Evolutionary conservation across 2,888 invertebrate species (phyloP).

Genomic region (Tinea pellionella): DNA sequence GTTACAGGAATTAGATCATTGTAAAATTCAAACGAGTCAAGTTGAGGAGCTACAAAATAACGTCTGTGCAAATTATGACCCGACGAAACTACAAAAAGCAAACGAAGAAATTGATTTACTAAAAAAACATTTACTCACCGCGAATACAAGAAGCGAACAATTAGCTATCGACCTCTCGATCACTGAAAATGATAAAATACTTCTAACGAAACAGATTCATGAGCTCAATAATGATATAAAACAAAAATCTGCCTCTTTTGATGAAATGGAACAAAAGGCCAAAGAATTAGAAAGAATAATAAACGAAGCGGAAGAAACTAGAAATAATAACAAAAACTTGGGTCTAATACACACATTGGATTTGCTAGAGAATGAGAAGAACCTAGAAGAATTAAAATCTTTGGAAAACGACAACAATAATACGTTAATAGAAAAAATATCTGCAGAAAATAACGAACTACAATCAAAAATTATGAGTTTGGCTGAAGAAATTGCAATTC

Average conservation of each 20-base stretch:
- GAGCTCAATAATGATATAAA: conserved; percentile 46
- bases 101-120: conserved; percentile 51
- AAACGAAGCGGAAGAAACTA: conserved; percentile 21
- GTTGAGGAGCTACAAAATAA: conserved; percentile 59
- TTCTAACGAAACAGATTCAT: conserved; percentile 51
- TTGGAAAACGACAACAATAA: conserved; percentile 17
- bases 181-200: conserved; percentile 61
- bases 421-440: conserved; percentile 22
- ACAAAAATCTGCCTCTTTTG: conserved; percentile 28
- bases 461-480: conserved; percentile 18
- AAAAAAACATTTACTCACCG: conserved; percentile 38
- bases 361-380: conserved; percentile 22
- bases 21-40: conserved; percentile 55
- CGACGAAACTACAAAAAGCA: conserved; percentile 23
- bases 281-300: conserved; percentile 25
- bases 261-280: conserved; percentile 38
- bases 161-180: conserved; percentile 63
- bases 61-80: conserved; percentile 17
- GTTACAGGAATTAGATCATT: conserved; percentile 47
- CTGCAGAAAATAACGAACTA: conserved; percentile 25
- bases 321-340: conserved; percentile 21
- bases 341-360: conserved; percentile 22
- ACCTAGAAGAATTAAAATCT: conserved; percentile 18
- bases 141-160: conserved; percentile 56
- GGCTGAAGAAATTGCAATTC: not conserved